Base-by-base conservation (phyloP, 2,888 invertebrate genomes). In the Syritta pipiens region DNA sequence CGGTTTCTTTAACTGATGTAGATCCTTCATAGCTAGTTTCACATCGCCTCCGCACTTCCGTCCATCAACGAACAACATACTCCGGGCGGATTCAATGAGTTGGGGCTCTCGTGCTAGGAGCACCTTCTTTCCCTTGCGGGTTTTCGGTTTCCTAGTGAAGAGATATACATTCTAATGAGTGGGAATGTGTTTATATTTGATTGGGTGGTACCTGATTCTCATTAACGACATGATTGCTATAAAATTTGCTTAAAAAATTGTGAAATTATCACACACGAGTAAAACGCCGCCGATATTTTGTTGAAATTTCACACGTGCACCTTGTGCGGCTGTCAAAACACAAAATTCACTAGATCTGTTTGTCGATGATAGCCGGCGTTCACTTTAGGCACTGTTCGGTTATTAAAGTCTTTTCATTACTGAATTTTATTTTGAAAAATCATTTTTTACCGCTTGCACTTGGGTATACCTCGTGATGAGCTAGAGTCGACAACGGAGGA, bases 1-100 rank as follows among this genome's bases (percentile, higher is more conserved):
- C 4, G 97, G 97, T 85, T 97, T 97, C 86, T 96, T 97, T 22
- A 98, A 88, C 84, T 93, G 91, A 85, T 94, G 94, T 89, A 98
- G 88, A 89, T 99, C 97, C 89, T 96, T 97, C 85, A 98, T 90
- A 30, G 94, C 91, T 75, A 92, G 91, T 63, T 93, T 90, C 0
- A 93, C 91, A 37, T 91, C 90, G 44, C 94, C 93, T 71, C 94
- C 92, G 84, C 94, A 92, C 85, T 95, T 96, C 1, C 94, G 92
- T 14, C 97, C 98, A 87, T 94, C 94, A 22, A 98, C 90, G 85
- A 97, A 95, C 81, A 98, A 87, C 44, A 95, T 92, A 84, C 92
- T 93, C 86, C 98, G 98, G 0, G 94, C 91, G 83, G 95, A 94
- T 90, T 99, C 99, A 72, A 95, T 91, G 0, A 97, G 89, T 88